Evolutionary conservation across 1,140 invertebrate genomes (phyloP).

Genomic region (Olivierus martensii): DNA sequence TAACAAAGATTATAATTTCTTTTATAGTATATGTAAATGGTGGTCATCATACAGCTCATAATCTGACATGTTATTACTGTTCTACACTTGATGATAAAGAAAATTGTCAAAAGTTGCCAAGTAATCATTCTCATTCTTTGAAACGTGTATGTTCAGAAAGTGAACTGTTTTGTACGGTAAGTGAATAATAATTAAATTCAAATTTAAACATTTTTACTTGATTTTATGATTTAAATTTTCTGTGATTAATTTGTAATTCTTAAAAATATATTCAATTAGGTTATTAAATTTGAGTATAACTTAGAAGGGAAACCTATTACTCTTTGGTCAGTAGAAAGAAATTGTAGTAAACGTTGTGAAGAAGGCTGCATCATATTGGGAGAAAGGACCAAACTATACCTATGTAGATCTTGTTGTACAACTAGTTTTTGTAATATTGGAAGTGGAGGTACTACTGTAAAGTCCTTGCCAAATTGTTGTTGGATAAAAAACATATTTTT

Average conservation of each 20-base stretch:
- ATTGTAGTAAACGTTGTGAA: constrained; percentile 64
- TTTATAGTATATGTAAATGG: no score
- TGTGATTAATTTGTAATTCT: background rate
- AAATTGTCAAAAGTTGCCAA: constrained; percentile 3
- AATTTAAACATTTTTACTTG: background rate
- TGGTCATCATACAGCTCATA: constrained; percentile 1
- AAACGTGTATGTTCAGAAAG: constrained; percentile 7
- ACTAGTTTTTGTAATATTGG: constrained; percentile 61
- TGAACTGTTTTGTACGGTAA: constrained; percentile 16
- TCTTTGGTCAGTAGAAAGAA: constrained; percentile 63
- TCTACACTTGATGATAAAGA: constrained; percentile 9
- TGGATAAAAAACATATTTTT: no score
- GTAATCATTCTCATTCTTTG: background rate
- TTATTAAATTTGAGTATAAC: constrained; percentile 12
- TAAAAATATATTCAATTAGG: background rate
- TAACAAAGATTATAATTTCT: no score
- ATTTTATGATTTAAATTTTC: background rate
- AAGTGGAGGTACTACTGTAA: constrained; percentile 25
- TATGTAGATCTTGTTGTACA: constrained; percentile 61
- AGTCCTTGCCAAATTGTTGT: no score
- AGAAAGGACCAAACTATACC: constrained; percentile 67
- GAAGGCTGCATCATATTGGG: constrained; percentile 57
- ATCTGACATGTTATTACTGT: constrained; percentile 12
- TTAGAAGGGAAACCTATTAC: constrained; percentile 7
- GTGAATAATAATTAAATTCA: background rate